These are phyloP conservation scores for Clarias gariepinus DNA, from an alignment of 2,113 vertebrate genomes.

Conservation along the genomic window DNA sequence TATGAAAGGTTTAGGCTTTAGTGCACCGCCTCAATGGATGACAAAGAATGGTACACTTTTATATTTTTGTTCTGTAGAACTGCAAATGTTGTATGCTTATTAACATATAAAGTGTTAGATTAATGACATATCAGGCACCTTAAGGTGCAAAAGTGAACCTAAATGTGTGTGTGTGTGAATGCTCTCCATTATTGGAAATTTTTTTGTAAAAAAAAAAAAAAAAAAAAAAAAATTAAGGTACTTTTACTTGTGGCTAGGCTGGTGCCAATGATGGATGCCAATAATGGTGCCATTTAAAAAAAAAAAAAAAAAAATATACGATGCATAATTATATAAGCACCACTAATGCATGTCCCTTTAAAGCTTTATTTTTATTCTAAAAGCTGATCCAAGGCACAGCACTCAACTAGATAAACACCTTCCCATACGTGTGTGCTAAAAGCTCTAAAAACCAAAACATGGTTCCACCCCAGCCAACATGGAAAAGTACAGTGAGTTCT, in stretches of 20 bases:
- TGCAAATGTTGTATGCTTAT: not conserved
- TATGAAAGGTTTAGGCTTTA: not conserved
- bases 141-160: not conserved
- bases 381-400: not conserved
- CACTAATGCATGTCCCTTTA: not conserved
- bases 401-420: not conserved
- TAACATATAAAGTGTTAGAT: not conserved
- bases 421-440: not conserved
- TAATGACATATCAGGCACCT: not conserved
- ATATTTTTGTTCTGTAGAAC: not conserved
- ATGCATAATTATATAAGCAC: not conserved
- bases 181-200: not conserved
- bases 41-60: not conserved
- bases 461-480: not conserved
- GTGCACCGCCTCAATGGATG: not conserved
- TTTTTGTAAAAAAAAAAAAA: too few species aligned
- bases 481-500: not conserved
- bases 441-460: not conserved
- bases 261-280: not conserved
- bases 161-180: not conserved
- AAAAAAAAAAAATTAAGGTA: not conserved
- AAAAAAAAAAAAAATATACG: too few species aligned
- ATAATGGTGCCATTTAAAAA: too few species aligned
- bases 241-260: not conserved
- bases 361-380: not conserved